phyloP scores from a whole-genome alignment of 2,797 vertebrate genomes.

The Typhlichthys eigenmanni region DNA sequence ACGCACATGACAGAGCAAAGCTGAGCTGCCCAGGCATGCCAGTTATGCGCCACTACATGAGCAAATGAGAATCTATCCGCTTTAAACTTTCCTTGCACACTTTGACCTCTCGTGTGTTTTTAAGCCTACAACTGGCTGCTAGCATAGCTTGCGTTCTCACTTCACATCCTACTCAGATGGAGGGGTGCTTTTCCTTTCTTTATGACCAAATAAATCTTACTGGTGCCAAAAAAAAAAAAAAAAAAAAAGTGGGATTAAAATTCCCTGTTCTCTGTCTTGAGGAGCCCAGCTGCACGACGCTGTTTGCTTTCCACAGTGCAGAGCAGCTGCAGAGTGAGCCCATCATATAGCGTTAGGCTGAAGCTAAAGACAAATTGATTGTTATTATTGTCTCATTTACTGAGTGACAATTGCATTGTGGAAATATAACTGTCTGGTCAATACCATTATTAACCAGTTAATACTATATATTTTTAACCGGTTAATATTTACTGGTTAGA shows the following conservation, averaged over 20 bases:
- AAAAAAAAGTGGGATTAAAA: constrained; percentile 80
- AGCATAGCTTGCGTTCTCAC: constrained; percentile 66
- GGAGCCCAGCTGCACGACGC: constrained; percentile 79
- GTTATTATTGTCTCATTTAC: constrained; percentile 69
- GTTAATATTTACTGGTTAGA: neutral
- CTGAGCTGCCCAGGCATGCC: constrained; percentile 47
- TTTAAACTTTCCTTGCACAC: constrained; percentile 44
- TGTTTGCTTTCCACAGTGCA: constrained; percentile 76
- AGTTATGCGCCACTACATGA: constrained; percentile 51
- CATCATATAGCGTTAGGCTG: constrained; percentile 67
- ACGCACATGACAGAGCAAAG: constrained; percentile 23
- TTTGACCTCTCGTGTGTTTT: constrained; percentile 66
- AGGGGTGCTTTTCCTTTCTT: constrained; percentile 70
- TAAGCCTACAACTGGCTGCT: constrained; percentile 58
- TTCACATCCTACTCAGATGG: constrained; percentile 68
- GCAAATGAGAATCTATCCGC: constrained; percentile 55
- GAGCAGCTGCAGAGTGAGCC: constrained; percentile 72
- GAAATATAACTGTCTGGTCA: constrained; percentile 33
- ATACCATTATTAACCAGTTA: no score
- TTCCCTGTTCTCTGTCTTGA: constrained; percentile 79
- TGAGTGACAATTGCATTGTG: constrained; percentile 64
- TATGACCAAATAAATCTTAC: constrained; percentile 81
- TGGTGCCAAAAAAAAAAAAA: constrained; percentile 65
- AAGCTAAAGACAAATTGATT: constrained; percentile 71
- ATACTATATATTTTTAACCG: no score